Evolutionary conservation across 2,888 invertebrate genomes (phyloP).

Genomic region (Entomobrya proxima): DNA sequence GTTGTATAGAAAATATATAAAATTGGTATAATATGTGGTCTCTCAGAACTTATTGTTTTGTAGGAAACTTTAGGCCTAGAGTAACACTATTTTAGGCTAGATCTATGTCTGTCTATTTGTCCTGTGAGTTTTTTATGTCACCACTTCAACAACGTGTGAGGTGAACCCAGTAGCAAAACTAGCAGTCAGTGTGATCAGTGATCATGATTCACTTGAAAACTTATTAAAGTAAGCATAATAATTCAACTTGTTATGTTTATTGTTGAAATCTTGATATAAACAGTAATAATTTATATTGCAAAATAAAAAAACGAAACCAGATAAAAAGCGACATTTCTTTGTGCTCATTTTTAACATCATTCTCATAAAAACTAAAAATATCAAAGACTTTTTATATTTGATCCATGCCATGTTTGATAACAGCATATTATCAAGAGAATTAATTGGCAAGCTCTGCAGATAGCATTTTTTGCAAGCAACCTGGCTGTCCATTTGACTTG

Average conservation of each 20-base stretch:
- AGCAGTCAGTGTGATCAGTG: constrained; percentile 22
- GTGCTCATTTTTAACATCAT: not conserved
- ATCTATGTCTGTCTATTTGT: not conserved
- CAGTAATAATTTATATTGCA: constrained; percentile 11
- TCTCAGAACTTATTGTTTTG: too few relatives aligned
- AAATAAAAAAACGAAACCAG: not conserved
- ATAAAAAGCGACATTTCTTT: not conserved
- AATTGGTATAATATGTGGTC: too few relatives aligned
- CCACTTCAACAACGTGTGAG: not conserved
- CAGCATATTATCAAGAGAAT: too few relatives aligned
- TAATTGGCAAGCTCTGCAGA: too few relatives aligned
- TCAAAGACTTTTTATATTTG: too few relatives aligned
- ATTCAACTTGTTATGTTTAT: not conserved
- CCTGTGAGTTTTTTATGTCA: not conserved
- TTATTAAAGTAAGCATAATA: not conserved
- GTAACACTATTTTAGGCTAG: too few relatives aligned
- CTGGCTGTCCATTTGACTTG: too few relatives aligned
- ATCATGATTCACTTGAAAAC: constrained; percentile 14
- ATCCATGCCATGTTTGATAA: too few relatives aligned
- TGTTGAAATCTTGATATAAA: not conserved
- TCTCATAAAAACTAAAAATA: too few relatives aligned
- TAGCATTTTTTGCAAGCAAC: too few relatives aligned
- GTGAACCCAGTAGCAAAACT: not conserved
- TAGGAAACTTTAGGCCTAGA: too few relatives aligned
- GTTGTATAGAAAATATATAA: too few relatives aligned